These are phyloP conservation scores for Phallusia fumigata DNA, from an alignment of 23 tunicate species.

Conservation along the genomic window DNA sequence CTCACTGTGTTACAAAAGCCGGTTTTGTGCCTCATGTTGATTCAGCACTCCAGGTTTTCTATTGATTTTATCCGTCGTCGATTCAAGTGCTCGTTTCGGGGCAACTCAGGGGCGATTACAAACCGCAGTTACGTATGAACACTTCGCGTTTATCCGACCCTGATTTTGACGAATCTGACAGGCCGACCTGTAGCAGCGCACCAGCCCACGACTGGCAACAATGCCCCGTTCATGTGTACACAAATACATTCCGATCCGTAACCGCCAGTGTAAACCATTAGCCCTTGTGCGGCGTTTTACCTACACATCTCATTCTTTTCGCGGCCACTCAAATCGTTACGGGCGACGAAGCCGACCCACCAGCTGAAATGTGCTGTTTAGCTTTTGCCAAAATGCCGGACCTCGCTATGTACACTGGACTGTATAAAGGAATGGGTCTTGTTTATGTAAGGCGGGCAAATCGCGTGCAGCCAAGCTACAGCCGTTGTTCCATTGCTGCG, in stretches of 20 bases:
- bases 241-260: not conserved
- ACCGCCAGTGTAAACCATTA: not conserved
- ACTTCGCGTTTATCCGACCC: not conserved
- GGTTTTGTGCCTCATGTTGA: not conserved
- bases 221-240: not conserved
- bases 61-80: not conserved
- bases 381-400: not conserved
- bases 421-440: not conserved
- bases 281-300: not conserved
- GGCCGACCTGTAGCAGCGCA: not conserved
- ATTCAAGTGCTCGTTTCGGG: not conserved
- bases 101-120: not conserved
- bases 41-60: not conserved
- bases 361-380: not conserved
- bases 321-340: not conserved
- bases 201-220: not conserved
- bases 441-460: not conserved
- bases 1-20: not conserved
- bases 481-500: not conserved
- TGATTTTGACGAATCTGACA: not conserved
- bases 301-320: not conserved
- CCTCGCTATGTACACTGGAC: not conserved
- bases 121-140: not conserved
- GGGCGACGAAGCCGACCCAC: not conserved
- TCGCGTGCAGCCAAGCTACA: not conserved